phyloP scores from a whole-genome alignment of 2,113 vertebrate species.

The Corythaixoides concolor region DNA sequence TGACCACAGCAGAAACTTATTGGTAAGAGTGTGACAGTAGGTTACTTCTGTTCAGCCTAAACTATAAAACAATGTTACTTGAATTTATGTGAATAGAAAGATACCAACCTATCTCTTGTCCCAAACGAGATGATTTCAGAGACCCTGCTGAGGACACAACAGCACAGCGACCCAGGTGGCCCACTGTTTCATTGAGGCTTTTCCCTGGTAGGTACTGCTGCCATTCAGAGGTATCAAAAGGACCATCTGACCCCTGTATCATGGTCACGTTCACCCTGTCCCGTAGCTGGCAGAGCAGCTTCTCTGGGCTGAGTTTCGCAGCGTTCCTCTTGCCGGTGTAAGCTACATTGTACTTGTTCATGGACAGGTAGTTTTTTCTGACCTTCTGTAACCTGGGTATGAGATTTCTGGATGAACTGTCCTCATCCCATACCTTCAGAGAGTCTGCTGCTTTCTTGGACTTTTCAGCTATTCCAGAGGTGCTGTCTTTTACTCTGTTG shows the following conservation, averaged over 20 bases:
- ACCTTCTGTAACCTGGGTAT: constrained; percentile 71
- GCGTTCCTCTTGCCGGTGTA: constrained; percentile 59
- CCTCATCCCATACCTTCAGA: constrained; percentile 76
- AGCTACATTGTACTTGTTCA: constrained; percentile 80
- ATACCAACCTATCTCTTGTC: constrained; percentile 81
- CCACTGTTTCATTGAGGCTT: constrained; percentile 65
- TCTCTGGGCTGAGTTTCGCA: constrained; percentile 55
- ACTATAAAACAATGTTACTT: background rate
- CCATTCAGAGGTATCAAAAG: constrained; percentile 74
- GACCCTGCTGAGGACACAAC: constrained; percentile 83
- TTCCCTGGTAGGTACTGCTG: constrained; percentile 68
- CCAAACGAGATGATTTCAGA: constrained; percentile 76
- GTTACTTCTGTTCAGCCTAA: background rate
- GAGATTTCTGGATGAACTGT: constrained; percentile 76
- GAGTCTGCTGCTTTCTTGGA: background rate
- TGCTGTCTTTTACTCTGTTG: background rate
- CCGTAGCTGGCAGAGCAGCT: constrained; percentile 74
- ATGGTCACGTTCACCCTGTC: constrained; percentile 73
- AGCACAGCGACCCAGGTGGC: constrained; percentile 73
- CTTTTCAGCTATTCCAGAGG: background rate
- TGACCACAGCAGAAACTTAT: background rate
- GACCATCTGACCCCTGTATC: constrained; percentile 70
- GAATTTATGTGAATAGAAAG: background rate
- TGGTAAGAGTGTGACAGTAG: background rate
- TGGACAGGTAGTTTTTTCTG: constrained; percentile 66